Evolutionary conservation across 1,140 invertebrate species (phyloP).

Genomic region (Palaemon carinicauda): DNA sequence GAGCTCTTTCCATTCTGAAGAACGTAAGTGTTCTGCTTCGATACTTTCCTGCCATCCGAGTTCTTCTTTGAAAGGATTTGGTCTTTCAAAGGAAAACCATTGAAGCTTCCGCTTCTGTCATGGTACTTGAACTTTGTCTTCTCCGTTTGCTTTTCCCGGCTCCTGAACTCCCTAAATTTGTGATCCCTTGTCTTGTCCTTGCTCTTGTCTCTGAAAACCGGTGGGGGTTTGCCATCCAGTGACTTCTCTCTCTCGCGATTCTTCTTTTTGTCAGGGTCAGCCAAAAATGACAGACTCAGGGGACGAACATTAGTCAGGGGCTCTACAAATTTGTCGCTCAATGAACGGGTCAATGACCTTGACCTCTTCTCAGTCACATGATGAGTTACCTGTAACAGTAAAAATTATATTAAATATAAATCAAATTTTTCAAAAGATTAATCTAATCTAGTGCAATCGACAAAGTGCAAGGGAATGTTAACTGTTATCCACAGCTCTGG

Average conservation of each 20-base stretch:
- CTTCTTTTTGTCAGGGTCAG: slow-evolving; percentile 43
- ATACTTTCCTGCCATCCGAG: slow-evolving; percentile 29
- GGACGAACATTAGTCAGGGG: slow-evolving; percentile 12
- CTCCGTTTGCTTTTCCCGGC: not conserved
- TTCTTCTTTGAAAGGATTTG: slow-evolving; percentile 32
- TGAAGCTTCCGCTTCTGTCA: slow-evolving; percentile 33
- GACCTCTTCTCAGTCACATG: slow-evolving; percentile 58
- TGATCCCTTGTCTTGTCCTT: slow-evolving; percentile 42
- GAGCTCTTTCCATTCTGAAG: slow-evolving; percentile 39
- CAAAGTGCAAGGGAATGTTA: too few relatives aligned
- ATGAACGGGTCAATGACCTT: slow-evolving; percentile 44
- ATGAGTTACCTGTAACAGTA: slow-evolving; percentile 45
- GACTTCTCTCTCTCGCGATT: slow-evolving; percentile 34
- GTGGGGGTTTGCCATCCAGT: slow-evolving; percentile 8
- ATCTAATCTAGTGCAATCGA: too few relatives aligned
- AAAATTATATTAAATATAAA: too few relatives aligned
- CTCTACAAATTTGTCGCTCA: slow-evolving; percentile 49
- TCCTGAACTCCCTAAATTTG: slow-evolving; percentile 36
- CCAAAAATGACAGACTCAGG: slow-evolving; percentile 37
- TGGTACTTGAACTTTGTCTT: slow-evolving; percentile 51
- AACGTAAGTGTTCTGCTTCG: slow-evolving; percentile 48
- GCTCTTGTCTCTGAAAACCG: not conserved
- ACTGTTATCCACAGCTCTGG: too few relatives aligned
- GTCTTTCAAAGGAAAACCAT: slow-evolving; percentile 30
- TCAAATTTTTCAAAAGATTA: too few relatives aligned